These are phyloP conservation scores for Amphiprion percula DNA, from an alignment of 2,113 vertebrate genomes.

Conservation along the genomic window DNA sequence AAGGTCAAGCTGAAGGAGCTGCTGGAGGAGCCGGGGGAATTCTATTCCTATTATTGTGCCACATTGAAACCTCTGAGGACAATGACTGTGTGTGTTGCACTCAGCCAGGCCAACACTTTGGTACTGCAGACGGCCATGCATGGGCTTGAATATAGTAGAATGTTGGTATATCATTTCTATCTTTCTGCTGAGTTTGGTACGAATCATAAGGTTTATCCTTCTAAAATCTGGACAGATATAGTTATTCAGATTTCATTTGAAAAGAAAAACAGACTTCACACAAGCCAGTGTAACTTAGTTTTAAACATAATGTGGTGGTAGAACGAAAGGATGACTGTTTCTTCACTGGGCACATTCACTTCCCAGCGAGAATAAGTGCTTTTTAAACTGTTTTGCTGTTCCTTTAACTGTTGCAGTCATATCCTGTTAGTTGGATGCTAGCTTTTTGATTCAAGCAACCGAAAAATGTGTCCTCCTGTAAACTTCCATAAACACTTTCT, in stretches of 20 bases:
- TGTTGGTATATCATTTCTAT: neutral
- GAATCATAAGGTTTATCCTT: too few species aligned
- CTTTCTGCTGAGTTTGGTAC: neutral
- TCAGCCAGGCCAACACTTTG: neutral
- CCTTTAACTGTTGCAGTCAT: neutral
- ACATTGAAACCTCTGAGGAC: neutral
- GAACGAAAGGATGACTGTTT: neutral
- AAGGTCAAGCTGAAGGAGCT: neutral
- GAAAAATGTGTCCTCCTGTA: neutral
- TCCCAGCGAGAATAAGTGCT: neutral
- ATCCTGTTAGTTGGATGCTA: neutral
- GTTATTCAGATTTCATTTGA: too few species aligned
- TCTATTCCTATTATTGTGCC: constrained; percentile 10
- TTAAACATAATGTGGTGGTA: too few species aligned
- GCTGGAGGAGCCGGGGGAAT: constrained; percentile 1
- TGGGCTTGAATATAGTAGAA: neutral
- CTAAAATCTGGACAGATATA: too few species aligned
- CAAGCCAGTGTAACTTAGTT: too few species aligned
- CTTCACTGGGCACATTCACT: neutral
- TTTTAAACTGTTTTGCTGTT: neutral
- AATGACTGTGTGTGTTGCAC: neutral
- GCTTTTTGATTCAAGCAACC: neutral
- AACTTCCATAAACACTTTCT: neutral
- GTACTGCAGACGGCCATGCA: neutral
- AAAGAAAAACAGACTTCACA: too few species aligned